Evolutionary conservation across 2,797 vertebrate species (phyloP).

Genomic region (Sebastes melanostomus): DNA sequence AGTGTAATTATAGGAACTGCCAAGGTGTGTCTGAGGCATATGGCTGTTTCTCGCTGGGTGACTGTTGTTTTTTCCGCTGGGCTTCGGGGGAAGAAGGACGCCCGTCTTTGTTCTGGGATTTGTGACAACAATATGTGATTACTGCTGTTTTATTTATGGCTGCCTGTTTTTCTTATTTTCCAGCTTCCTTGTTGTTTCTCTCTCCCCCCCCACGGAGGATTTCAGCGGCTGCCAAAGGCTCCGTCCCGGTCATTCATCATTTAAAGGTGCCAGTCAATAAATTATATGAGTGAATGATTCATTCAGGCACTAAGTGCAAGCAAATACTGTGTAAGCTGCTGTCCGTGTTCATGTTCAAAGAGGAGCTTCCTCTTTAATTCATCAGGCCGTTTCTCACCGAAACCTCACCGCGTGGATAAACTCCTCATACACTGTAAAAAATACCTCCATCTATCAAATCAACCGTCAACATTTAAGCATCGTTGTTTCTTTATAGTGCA

Average conservation of each 20-base stretch:
- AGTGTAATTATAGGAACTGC: slow-evolving; percentile 57
- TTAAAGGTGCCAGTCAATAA: slow-evolving; percentile 76
- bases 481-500: background rate
- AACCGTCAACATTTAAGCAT: background rate
- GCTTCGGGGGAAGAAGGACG: slow-evolving; percentile 53
- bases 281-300: slow-evolving; percentile 77
- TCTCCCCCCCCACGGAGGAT: slow-evolving; percentile 48
- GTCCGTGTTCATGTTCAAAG: slow-evolving; percentile 51
- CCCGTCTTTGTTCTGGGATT: slow-evolving; percentile 60
- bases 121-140: slow-evolving; percentile 69
- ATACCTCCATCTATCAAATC: background rate
- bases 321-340: slow-evolving; percentile 64
- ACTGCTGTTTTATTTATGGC: slow-evolving; percentile 66
- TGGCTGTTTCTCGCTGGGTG: slow-evolving; percentile 36
- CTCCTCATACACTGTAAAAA: slow-evolving; percentile 11
- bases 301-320: slow-evolving; percentile 74
- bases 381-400: slow-evolving; percentile 49
- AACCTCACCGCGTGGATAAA: slow-evolving; percentile 15
- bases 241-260: slow-evolving; percentile 71
- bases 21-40: slow-evolving; percentile 60
- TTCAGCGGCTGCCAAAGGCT: slow-evolving; percentile 57
- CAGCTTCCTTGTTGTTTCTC: slow-evolving; percentile 48
- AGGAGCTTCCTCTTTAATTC: slow-evolving; percentile 67
- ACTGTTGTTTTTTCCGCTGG: slow-evolving; percentile 42
- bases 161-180: slow-evolving; percentile 50